Conservation (phyloP, 2,888 invertebrate genomes). For the Ornithoptera alexandrae region DNA sequence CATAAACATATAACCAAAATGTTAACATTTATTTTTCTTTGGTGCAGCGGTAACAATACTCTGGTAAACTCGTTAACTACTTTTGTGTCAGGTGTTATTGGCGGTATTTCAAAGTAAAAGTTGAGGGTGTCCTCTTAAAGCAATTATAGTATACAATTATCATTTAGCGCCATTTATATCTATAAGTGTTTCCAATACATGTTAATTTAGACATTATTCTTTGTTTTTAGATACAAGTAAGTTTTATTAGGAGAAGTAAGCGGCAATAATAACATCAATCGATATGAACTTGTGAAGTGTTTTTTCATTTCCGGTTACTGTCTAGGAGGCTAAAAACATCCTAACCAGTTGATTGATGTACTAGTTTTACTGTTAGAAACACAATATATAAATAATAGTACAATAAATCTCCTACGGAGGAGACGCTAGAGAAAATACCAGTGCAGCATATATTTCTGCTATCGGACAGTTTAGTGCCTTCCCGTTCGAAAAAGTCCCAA, state of each 20-base stretch:
- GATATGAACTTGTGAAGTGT: background rate
- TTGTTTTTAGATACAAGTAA: slow-evolving; percentile 8
- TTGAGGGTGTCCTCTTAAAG: background rate
- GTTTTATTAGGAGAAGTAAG: background rate
- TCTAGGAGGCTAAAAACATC: background rate
- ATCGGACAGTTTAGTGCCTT: too few species aligned
- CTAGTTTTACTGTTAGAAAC: too few species aligned
- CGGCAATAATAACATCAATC: background rate
- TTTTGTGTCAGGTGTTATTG: background rate
- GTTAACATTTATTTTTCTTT: background rate
- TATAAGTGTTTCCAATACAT: slow-evolving; percentile 17
- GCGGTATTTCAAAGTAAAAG: background rate
- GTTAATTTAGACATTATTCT: slow-evolving; percentile 4
- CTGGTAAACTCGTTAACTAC: background rate
- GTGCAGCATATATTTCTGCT: too few species aligned
- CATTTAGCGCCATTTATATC: slow-evolving; percentile 15
- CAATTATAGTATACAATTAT: background rate
- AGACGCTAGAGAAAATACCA: too few species aligned
- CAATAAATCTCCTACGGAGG: too few species aligned
- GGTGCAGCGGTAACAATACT: background rate
- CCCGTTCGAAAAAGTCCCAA: too few species aligned
- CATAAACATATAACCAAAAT: background rate
- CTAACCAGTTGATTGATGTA: too few species aligned
- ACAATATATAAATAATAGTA: too few species aligned
- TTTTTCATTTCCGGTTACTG: slow-evolving; percentile 4